These are phyloP conservation scores for Bolinopsis microptera DNA, from an alignment of 37 sponge, comb jelly and placozoan species.

Conservation along the genomic window DNA sequence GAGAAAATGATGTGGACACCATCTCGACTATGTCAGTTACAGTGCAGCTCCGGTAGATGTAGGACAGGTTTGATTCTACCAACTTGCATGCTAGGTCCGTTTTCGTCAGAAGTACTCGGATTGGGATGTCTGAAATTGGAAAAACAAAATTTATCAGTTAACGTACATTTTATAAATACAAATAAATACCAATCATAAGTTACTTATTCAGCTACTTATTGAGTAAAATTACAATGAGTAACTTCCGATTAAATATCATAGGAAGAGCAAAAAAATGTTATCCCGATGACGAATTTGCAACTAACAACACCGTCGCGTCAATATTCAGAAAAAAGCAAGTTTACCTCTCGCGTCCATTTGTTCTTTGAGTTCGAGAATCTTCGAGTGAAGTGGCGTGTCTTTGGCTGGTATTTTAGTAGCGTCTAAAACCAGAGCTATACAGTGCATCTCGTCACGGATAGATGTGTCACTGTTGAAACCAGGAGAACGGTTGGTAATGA, in stretches of 20 bases:
- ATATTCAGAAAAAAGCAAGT: too few relatives aligned
- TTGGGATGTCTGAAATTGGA: conserved; percentile 45
- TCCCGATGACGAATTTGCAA: too few relatives aligned
- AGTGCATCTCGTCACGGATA: conserved; percentile 61
- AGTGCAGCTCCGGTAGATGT: conserved; percentile 13
- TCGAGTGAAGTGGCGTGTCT: neutral
- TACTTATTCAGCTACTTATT: too few relatives aligned
- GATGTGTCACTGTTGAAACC: conserved; percentile 52
- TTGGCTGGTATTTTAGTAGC: neutral
- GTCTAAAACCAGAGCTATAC: conserved; percentile 38
- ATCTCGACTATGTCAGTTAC: conserved; percentile 12
- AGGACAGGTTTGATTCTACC: neutral
- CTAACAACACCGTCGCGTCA: too few relatives aligned
- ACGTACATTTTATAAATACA: too few relatives aligned
- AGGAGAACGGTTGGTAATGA: conserved; percentile 46
- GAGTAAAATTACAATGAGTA: too few relatives aligned
- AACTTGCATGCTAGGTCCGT: conserved; percentile 26
- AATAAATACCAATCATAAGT: too few relatives aligned
- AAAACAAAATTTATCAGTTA: too few relatives aligned
- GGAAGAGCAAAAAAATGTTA: too few relatives aligned
- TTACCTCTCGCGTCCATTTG: conserved; percentile 55
- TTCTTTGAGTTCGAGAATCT: conserved; percentile 42
- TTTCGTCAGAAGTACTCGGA: conserved; percentile 27
- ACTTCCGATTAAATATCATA: too few relatives aligned
- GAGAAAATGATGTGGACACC: neutral